Percentiles rank a stretch among this genome's conserved stretches.
Evolutionary conservation across 2,888 invertebrate species (phyloP).

Genomic region (Lasioglossum figueresi): DNA sequence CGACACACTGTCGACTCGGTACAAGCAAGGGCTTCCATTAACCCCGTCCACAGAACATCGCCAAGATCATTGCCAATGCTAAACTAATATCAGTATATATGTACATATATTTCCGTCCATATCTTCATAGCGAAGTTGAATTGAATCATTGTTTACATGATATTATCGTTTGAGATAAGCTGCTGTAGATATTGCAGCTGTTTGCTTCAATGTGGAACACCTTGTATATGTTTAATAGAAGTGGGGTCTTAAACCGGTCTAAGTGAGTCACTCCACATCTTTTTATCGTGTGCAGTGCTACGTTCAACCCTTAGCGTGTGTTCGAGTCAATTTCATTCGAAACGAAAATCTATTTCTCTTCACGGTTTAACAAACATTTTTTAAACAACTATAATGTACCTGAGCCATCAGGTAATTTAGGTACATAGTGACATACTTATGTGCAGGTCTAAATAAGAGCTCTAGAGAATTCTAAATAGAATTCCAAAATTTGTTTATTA

Average conservation of each 20-base stretch:
- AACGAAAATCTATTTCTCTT: not conserved
- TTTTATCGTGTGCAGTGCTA: slow-evolving; percentile 1
- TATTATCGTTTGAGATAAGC: not conserved
- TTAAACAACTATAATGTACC: too few species aligned
- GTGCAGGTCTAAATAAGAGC: not conserved
- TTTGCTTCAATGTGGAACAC: not conserved
- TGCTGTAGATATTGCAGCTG: not conserved
- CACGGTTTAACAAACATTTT: not conserved
- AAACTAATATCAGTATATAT: not conserved
- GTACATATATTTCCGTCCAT: not conserved
- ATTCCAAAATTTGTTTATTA: too few species aligned
- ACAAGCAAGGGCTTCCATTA: not conserved
- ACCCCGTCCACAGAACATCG: not conserved
- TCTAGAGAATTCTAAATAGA: too few species aligned
- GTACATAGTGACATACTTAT: too few species aligned
- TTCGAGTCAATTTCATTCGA: not conserved
- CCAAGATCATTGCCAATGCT: slow-evolving; percentile 1
- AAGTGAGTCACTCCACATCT: slow-evolving; percentile 11
- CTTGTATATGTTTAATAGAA: not conserved
- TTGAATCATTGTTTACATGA: not conserved
- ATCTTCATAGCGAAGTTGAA: not conserved
- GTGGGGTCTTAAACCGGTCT: not conserved
- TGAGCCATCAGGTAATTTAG: too few species aligned
- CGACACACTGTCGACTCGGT: not conserved
- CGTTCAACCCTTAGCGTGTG: not conserved